Percentiles rank a stretch among this genome's conserved stretches.
Conservation (phyloP, 2,888 invertebrate species). For the Noctua pronuba region DNA sequence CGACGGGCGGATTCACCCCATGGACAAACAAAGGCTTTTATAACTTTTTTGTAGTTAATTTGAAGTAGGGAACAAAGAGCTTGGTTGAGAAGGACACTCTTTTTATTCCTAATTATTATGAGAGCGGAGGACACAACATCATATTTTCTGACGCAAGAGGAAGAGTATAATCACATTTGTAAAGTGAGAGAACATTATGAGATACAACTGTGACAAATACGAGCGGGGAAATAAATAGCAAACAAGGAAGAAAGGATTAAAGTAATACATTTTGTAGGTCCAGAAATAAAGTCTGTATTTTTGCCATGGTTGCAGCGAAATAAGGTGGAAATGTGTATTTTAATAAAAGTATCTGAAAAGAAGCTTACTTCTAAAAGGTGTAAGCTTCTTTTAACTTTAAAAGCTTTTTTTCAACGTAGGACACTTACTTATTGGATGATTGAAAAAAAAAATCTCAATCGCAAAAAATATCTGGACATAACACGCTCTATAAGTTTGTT, state of each 20-base stretch:
- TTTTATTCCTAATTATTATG: constrained; percentile 60
- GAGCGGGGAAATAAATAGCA: constrained; percentile 35
- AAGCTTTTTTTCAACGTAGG: neutral
- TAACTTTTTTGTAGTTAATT: constrained; percentile 74
- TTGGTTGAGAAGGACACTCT: constrained; percentile 44
- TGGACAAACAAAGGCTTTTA: constrained; percentile 71
- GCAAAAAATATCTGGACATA: neutral
- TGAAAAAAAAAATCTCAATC: neutral
- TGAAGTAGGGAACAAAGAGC: constrained; percentile 68
- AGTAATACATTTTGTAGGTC: constrained; percentile 10
- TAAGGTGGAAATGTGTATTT: neutral
- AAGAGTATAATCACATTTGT: constrained; percentile 47
- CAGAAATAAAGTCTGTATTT: neutral
- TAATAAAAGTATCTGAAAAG: neutral
- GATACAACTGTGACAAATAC: constrained; percentile 47
- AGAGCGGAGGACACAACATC: constrained; percentile 56
- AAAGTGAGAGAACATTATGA: constrained; percentile 31
- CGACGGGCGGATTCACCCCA: constrained; percentile 44
- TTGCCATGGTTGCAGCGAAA: neutral
- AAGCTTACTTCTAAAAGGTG: neutral
- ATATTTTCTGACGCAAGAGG: constrained; percentile 62
- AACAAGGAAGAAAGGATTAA: constrained; percentile 28
- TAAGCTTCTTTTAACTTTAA: neutral
- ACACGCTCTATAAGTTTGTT: neutral
- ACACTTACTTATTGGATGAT: neutral